phyloP scores from a whole-genome alignment of 2,113 vertebrate species.

The Colinus virginianus region DNA sequence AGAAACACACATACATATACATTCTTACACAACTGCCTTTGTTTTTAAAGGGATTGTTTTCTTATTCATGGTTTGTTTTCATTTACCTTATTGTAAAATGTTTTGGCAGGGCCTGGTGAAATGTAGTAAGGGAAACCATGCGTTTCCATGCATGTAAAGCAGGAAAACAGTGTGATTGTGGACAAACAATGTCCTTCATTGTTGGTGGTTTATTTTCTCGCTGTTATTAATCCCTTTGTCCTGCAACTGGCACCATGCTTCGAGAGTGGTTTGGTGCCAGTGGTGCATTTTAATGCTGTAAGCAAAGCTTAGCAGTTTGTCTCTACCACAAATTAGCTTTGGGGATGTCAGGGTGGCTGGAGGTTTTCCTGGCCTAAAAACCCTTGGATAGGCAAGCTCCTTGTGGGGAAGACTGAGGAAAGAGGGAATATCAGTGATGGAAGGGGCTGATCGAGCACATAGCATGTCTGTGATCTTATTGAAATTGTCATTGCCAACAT shows the following conservation, averaged over 20 bases:
- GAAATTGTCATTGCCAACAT: background rate
- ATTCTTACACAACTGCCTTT: slow-evolving; percentile 44
- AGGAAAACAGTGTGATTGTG: slow-evolving; percentile 36
- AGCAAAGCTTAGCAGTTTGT: background rate
- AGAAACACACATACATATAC: background rate
- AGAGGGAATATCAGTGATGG: background rate
- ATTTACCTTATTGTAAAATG: slow-evolving; percentile 46
- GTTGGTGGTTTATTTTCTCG: slow-evolving; percentile 33
- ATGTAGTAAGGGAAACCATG: background rate
- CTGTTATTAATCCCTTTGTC: slow-evolving; percentile 6
- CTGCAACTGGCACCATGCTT: background rate
- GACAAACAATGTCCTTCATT: slow-evolving; percentile 36
- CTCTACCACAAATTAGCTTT: background rate
- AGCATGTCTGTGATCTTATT: background rate
- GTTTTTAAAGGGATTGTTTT: slow-evolving; percentile 39
- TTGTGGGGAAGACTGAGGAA: background rate
- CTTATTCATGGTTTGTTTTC: slow-evolving; percentile 30
- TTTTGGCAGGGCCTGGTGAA: slow-evolving; percentile 4
- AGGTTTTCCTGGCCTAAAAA: background rate
- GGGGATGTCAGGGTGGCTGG: background rate
- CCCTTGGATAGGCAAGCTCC: background rate
- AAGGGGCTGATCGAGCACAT: background rate
- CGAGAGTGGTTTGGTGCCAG: background rate
- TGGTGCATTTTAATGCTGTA: background rate
- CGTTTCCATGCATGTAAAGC: slow-evolving; percentile 30